Evolutionary conservation across 2,888 invertebrate genomes (phyloP).

Genomic region (Sphinx pinastri): DNA sequence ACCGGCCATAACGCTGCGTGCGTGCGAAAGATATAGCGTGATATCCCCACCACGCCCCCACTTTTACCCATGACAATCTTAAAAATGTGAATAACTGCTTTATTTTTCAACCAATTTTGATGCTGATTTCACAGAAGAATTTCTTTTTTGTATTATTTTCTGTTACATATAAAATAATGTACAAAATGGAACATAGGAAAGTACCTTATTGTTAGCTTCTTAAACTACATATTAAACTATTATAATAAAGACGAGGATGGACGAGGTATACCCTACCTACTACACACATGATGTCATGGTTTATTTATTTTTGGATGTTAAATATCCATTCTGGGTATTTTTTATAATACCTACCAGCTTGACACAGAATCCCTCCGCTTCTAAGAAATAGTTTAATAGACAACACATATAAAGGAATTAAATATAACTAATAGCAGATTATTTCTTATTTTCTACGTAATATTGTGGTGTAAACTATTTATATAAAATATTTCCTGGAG

Average conservation of each 20-base stretch:
- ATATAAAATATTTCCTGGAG: conserved; percentile 57
- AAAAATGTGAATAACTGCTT: too few species aligned
- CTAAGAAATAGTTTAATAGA: conserved; percentile 44
- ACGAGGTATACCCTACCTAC: conserved; percentile 16
- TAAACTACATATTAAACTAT: background rate
- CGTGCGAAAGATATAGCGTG: too few species aligned
- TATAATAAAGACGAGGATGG: conserved; percentile 17
- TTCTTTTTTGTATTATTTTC: too few species aligned
- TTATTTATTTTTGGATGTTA: conserved; percentile 44
- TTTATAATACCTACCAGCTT: conserved; percentile 44
- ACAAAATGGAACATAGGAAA: too few species aligned
- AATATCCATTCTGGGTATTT: conserved; percentile 37
- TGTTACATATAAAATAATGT: too few species aligned
- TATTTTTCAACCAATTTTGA: too few species aligned
- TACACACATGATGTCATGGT: conserved; percentile 42
- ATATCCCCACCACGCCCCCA: too few species aligned
- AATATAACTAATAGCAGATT: conserved; percentile 42
- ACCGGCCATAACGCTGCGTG: too few species aligned
- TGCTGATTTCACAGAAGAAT: too few species aligned
- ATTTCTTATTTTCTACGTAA: conserved; percentile 40
- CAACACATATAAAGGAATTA: conserved; percentile 18
- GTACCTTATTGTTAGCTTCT: background rate
- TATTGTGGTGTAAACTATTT: conserved; percentile 41
- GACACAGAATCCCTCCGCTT: conserved; percentile 44
- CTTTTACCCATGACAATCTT: too few species aligned